phyloP scores from a whole-genome alignment of 1,140 invertebrate species.

The Drosophila hydei region DNA sequence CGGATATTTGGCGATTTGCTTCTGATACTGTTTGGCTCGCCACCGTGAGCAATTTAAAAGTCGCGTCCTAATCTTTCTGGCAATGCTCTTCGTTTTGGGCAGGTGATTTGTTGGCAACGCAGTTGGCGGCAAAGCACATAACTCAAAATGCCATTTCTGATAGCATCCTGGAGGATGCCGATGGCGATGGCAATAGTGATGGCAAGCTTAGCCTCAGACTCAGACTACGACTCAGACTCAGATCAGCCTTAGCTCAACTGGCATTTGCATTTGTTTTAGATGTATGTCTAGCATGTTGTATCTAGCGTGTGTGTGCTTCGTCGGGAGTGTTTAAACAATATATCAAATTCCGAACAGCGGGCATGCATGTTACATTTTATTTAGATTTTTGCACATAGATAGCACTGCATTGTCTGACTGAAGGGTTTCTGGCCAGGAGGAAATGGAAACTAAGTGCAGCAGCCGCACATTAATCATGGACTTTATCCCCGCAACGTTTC shows the following conservation, averaged over 20 bases:
- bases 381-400: conserved; percentile 69
- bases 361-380: conserved; percentile 71
- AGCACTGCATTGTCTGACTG: conserved; percentile 51
- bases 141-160: conserved; percentile 76
- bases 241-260: conserved; percentile 14
- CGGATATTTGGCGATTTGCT: not conserved
- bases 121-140: conserved; percentile 49
- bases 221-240: not conserved
- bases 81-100: conserved; percentile 42
- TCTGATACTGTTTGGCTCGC: conserved; percentile 20
- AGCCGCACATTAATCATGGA: conserved; percentile 74
- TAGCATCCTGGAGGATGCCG: conserved; percentile 38
- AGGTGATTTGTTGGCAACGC: conserved; percentile 74
- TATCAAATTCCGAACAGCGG: conserved; percentile 65
- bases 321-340: conserved; percentile 54
- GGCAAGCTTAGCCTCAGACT: not conserved
- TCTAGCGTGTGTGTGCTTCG: conserved; percentile 21
- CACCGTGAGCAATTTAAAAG: conserved; percentile 62
- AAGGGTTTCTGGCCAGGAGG: conserved; percentile 33
- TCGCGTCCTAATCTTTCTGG: conserved; percentile 69
- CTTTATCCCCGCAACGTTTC: not conserved
- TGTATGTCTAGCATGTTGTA: conserved; percentile 6
- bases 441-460: conserved; percentile 59
- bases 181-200: not conserved
- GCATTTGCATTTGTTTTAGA: conserved; percentile 31